Base-by-base conservation (phyloP, 2,113 vertebrate genomes). In the Trematomus loennbergii region DNA sequence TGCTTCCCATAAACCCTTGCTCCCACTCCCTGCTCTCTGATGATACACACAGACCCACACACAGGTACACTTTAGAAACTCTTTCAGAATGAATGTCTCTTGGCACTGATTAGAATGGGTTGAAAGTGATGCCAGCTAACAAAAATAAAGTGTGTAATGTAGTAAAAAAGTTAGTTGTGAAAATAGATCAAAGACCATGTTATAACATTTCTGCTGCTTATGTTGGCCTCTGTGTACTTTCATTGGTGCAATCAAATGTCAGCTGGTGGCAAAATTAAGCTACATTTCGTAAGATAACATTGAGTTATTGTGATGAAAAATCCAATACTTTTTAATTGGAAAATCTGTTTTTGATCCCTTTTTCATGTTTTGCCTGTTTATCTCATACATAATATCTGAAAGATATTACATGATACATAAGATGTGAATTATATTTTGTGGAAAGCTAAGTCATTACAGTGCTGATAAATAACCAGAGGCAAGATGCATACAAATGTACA, bases 1-100 rank as follows among this genome's bases (percentile, higher is more conserved):
- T 48, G 18, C 60, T 75, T 71, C 77, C 58, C 77, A 62, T 81
- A 72, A 83, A 82, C 60, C 52, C 20, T 17, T 17, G 2, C 60
- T 82, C 62, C 67, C 40, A 72, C 60, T 65, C 43, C 46, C 45
- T 63, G 2, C n/a, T 63, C 53, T 29, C 46, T 70, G 5, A 79
- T 29, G 61, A 77, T 50, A 75, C 59, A 76, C 8, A 2, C 61
- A 70, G 46, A 79, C 22, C 36, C 25, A 55, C 46, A 73, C 36
- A 72, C 18, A n/a, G 52, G 9, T 43, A 25, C 16, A 70, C 12
- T 45, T 0, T 11, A 52, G 40, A 66, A 77, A 62, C 60, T 11
- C 7, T 5, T 69, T 40, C 25, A 59, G 40, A 18, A 36, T 12
- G 45, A 12, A 6, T 60, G 33, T 60, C 36, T 40, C 36, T 40